phyloP scores from a whole-genome alignment of 2,113 vertebrate genomes.

The Campylorhamphus procurvoides region DNA sequence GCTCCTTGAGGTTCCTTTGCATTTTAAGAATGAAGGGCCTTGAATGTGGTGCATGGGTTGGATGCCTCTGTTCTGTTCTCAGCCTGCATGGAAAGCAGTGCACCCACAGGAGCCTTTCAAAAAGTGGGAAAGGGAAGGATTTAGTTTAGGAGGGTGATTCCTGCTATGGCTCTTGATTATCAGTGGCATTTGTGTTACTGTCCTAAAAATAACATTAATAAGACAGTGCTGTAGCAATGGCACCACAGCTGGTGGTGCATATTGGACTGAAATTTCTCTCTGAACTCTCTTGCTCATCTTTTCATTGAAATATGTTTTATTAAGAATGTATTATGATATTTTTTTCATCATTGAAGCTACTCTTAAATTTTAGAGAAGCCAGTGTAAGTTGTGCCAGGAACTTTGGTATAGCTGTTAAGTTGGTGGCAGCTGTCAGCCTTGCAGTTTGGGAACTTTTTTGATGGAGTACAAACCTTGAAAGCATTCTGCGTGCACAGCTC shows the following conservation, averaged over 20 bases:
- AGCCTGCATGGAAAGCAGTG: not conserved
- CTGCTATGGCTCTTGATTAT: not conserved
- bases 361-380: not conserved
- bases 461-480: not conserved
- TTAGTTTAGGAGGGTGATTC: not conserved
- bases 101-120: not conserved
- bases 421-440: conserved; percentile 48
- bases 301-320: not conserved
- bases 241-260: not conserved
- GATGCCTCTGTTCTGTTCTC: not conserved
- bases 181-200: not conserved
- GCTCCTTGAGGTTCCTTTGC: not conserved
- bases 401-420: conserved; percentile 27
- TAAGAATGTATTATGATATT: not conserved
- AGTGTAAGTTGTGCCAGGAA: not conserved
- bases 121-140: not conserved
- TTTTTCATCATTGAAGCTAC: not conserved
- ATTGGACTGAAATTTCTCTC: not conserved
- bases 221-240: not conserved
- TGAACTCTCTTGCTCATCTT: not conserved
- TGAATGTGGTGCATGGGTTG: rapidly evolving
- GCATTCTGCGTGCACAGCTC: not conserved
- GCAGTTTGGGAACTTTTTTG: conserved; percentile 8
- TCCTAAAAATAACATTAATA: not conserved
- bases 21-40: not conserved